Evolutionary conservation across 2,888 invertebrate species (phyloP).

Genomic region (Hanleya hanleyi): DNA sequence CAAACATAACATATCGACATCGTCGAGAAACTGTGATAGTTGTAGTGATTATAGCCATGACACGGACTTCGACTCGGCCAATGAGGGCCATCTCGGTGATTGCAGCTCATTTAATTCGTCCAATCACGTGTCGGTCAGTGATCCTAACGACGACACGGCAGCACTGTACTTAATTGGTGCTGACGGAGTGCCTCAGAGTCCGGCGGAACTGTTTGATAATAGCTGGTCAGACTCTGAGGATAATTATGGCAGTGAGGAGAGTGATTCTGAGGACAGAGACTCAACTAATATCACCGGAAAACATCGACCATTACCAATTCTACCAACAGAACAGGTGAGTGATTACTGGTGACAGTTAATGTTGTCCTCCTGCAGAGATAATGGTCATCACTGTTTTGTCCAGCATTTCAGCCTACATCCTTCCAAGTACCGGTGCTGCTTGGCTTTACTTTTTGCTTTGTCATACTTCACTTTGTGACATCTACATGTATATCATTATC

Average conservation of each 20-base stretch:
- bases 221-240: slow-evolving; percentile 64
- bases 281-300: too few species aligned
- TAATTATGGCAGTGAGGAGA: slow-evolving; percentile 49
- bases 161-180: not conserved
- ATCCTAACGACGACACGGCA: not conserved
- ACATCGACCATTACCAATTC: too few species aligned
- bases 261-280: too few species aligned
- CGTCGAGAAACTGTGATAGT: not conserved
- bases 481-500: too few species aligned
- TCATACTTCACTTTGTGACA: too few species aligned
- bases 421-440: too few species aligned
- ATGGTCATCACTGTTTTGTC: too few species aligned
- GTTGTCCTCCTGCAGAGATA: too few species aligned
- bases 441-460: too few species aligned
- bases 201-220: slow-evolving; percentile 60
- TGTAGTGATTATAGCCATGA: slow-evolving; percentile 1
- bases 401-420: too few species aligned
- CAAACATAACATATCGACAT: not conserved
- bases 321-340: too few species aligned
- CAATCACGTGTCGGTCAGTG: not conserved
- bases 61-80: not conserved
- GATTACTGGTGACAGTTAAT: too few species aligned
- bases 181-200: slow-evolving; percentile 36
- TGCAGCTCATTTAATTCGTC: not conserved
- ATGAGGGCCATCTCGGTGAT: not conserved